Base-by-base conservation (phyloP, 2,888 invertebrate genomes). In the Resseliella maxima region DNA sequence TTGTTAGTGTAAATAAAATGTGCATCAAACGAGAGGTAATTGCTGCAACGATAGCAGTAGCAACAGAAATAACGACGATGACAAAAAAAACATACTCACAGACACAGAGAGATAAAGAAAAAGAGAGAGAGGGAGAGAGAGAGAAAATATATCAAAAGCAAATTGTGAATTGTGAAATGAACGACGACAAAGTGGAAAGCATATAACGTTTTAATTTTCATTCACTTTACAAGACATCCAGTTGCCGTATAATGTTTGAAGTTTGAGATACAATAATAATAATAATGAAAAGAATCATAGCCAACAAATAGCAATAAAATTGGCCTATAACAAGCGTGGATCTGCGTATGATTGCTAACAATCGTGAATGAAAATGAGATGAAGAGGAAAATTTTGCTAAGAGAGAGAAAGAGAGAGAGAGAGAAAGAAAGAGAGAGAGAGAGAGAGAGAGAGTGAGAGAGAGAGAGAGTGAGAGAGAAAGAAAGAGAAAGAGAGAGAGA, bases 181-280 rank as follows among this genome's bases (percentile, higher is more conserved):
- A 81, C 81, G 81, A 83, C 38, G 83, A 83, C 36, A 36, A 83
- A 83, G n/a, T 83, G 24, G 38, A 83, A 38, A 83, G 38, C 83
- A 83, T 31, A 72, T 72, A 72, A 72, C 72, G 31, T 72, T 72
- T 72, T 72, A 72, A 72, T 72, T 72, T 72, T 31, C 72, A n/a
- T 72, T 31, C 10, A 12, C 0, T 27, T 72, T 6, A 15, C 27
- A 31, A 35, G n/a, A n/a, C n/a, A n/a, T n/a, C 8, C 15, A 72
- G 72, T 72, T 72, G 72, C 31, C 15, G 72, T 35, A 72, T 72
- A 31, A 72, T 72, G 72, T 72, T 72, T 31, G 72, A 72, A 72
- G 31, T 72, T 72, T 31, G 15, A 72, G 15, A 31, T 15, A 72
- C 12, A 12, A 72, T 72, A 72, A 72, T 72, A 72, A 72, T 72